A percentile compares a stretch with the other conserved stretches of the same genome.
These are phyloP conservation scores for Tragopan temminckii DNA, from an alignment of 2,797 vertebrate species.

Conservation along the genomic window DNA sequence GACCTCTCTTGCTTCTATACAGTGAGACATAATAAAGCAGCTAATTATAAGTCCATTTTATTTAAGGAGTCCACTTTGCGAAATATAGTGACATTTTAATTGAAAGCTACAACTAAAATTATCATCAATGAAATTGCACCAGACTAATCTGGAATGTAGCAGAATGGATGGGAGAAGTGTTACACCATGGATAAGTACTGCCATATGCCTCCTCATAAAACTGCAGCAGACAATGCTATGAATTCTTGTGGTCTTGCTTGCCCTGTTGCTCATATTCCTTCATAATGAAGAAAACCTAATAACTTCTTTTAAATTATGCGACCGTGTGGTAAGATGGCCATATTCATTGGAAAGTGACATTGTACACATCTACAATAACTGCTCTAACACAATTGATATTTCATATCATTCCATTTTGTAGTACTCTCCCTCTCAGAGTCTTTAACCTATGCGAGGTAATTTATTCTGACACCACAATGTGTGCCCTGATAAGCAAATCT, in stretches of 20 bases:
- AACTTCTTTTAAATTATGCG: neutral
- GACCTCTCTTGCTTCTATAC: slow-evolving; percentile 22
- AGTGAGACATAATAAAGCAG: slow-evolving; percentile 9
- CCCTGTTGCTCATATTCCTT: neutral
- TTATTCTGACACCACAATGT: neutral
- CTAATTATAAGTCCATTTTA: slow-evolving; percentile 33
- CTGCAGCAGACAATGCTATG: neutral
- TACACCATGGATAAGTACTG: neutral
- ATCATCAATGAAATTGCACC: neutral
- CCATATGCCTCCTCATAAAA: slow-evolving; percentile 27
- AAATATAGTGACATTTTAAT: slow-evolving; percentile 35
- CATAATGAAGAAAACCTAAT: neutral
- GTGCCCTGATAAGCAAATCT: neutral
- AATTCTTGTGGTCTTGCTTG: neutral
- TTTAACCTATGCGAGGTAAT: neutral
- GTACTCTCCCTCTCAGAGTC: accelerated
- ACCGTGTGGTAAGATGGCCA: neutral
- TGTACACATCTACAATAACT: neutral
- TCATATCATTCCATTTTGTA: neutral
- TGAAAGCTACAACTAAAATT: slow-evolving; percentile 40
- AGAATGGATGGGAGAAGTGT: neutral
- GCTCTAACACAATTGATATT: neutral
- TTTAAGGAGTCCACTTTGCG: slow-evolving; percentile 34
- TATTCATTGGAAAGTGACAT: neutral
- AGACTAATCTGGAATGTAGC: neutral